phyloP scores from a whole-genome alignment of 2,888 invertebrate genomes.

The Ophraella communa region DNA sequence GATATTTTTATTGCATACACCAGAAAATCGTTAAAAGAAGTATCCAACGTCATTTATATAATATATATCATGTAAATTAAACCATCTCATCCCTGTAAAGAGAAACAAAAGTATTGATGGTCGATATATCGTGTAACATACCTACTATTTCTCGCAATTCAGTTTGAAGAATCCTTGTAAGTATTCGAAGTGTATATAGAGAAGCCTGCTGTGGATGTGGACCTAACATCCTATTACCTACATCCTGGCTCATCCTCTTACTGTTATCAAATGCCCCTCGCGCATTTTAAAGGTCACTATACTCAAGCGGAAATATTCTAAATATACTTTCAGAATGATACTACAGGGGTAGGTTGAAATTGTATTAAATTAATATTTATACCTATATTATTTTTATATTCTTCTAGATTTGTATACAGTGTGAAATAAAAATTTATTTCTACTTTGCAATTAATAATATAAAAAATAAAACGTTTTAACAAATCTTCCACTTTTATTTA shows the following conservation, averaged over 20 bases:
- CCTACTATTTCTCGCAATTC: conserved; percentile 19
- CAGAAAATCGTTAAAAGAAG: no score
- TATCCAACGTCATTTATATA: no score
- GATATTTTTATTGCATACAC: no score
- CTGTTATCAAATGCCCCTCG: conserved; percentile 32
- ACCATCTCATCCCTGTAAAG: neutral
- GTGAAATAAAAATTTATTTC: no score
- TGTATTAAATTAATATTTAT: no score
- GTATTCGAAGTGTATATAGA: conserved; percentile 33
- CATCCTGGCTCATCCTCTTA: conserved; percentile 58
- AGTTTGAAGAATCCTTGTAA: conserved; percentile 51
- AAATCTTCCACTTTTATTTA: no score
- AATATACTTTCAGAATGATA: neutral
- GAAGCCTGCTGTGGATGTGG: conserved; percentile 53
- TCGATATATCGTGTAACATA: conserved; percentile 7
- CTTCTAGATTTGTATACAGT: no score
- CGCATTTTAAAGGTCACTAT: conserved; percentile 39
- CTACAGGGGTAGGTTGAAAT: neutral
- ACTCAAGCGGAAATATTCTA: neutral
- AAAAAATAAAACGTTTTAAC: no score
- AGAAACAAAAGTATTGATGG: neutral
- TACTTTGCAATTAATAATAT: no score
- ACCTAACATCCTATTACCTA: conserved; percentile 58
- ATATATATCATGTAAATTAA: neutral
- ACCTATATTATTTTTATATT: no score